Evolutionary conservation across 2,113 vertebrate genomes (phyloP), one percentile per base, ranked within the genome.

Genomic region (Triplophysa rosa): DNA sequence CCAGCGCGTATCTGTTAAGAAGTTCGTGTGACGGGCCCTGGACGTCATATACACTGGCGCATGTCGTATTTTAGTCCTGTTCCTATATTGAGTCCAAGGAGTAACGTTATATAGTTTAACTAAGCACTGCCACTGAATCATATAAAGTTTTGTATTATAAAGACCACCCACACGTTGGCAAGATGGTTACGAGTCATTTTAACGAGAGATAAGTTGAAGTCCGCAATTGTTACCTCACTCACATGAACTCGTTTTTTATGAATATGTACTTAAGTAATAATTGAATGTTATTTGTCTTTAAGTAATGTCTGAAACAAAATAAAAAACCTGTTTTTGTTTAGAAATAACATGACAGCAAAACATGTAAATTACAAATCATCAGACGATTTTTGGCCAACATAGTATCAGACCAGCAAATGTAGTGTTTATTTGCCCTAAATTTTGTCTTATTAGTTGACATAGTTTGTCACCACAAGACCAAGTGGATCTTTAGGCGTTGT

Each of bases 401-500:
- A 37, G 33, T 37, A 7, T 37, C 33, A 37, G 33, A 37, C 7
- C 33, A 37, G 33, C 6, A 37, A 37, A 37, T 37, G 33, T 37
- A 56, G 2, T 2, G 56, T 21, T 14, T 23, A 19, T 11, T 56
- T 67, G 29, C 62, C 19, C 26, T 47, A n/a, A 33, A 11, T 52
- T 33, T 29, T 54, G 19, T 47, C 12, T 11, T 2, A 54, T 19
- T 33, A 8, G 1, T 49, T 16, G 54, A 16, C 8, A 3, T 21
- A 62, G 14, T 74, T 62, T 29, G 23, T 72, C 54, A 26, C 21
- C 23, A 47, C 16, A 74, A 23, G 37, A 45, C 37, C 58, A 62
- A 62, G 23, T 14, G 10, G 14, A 63, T 68, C 54, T 62, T 49
- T 26, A 77, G 37, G 61, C 67, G 67, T 33, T 84, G 79, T 84